Conservation (phyloP, 2,888 invertebrate genomes). For the Salpingus planirostris region DNA sequence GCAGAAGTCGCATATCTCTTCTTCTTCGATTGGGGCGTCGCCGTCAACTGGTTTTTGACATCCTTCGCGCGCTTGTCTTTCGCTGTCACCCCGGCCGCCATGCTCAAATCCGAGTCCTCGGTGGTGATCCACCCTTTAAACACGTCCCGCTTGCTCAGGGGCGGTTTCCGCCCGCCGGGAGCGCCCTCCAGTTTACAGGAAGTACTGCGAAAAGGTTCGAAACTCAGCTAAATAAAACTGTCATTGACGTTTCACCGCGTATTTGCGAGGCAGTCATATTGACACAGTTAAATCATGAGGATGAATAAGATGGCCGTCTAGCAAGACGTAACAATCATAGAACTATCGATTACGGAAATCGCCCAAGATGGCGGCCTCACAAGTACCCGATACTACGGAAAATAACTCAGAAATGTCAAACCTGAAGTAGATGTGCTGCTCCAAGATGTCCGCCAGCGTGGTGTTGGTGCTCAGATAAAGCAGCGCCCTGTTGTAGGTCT, state of each 20-base stretch:
- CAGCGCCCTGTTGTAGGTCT: conserved; percentile 62
- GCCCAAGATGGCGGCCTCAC: no score
- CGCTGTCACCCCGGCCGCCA: conserved; percentile 78
- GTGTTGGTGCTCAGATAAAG: conserved; percentile 67
- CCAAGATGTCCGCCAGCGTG: conserved; percentile 64
- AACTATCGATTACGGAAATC: no score
- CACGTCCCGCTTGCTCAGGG: conserved; percentile 21
- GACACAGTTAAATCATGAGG: no score
- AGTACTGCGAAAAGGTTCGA: no score
- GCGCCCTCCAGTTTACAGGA: conserved; percentile 22
- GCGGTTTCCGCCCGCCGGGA: conserved; percentile 5
- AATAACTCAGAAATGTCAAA: no score
- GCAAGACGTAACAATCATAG: no score
- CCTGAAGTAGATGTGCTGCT: conserved; percentile 50
- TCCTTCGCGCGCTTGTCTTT: conserved; percentile 85
- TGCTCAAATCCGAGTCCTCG: conserved; percentile 49
- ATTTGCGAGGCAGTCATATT: no score
- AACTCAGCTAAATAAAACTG: no score
- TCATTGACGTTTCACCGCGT: no score
- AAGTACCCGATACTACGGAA: no score
- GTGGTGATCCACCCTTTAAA: conserved; percentile 41
- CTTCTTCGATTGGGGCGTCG: conserved; percentile 37
- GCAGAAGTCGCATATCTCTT: conserved; percentile 28
- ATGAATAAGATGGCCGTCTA: no score
- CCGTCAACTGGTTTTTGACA: conserved; percentile 53